phyloP scores from a whole-genome alignment of 2,888 invertebrate genomes.

The Aphidius colemani region DNA sequence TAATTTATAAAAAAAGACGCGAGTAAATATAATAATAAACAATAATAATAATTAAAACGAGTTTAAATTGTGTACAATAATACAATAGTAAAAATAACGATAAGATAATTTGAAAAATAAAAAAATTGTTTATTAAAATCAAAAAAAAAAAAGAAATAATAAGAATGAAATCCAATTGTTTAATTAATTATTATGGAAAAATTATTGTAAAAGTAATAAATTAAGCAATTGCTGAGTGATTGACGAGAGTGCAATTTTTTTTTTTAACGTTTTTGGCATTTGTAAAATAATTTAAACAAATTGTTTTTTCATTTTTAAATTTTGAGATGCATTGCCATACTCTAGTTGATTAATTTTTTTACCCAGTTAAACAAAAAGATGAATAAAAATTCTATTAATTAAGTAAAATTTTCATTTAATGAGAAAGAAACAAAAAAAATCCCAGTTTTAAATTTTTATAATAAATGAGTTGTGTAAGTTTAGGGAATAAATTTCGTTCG shows the following conservation, averaged over 20 bases:
- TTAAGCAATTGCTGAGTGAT: no score
- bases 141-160: background rate
- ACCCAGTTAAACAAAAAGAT: background rate
- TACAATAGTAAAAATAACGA: no score
- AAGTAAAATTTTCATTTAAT: background rate
- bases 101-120: background rate
- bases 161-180: background rate
- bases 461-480: constrained; percentile 15
- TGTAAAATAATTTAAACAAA: no score
- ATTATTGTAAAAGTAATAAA: background rate
- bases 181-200: constrained; percentile 5
- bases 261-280: no score
- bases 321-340: constrained; percentile 3
- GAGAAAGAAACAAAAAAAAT: background rate
- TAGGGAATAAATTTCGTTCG: constrained; percentile 1
- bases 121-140: constrained; percentile 2
- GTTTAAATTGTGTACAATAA: no score
- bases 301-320: background rate
- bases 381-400: background rate
- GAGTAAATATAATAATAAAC: no score
- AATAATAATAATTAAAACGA: no score
- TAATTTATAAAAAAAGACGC: no score
- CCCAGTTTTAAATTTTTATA: constrained; percentile 15
- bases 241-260: constrained; percentile 11
- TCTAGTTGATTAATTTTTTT: constrained; percentile 8